Evolutionary conservation across 2,888 invertebrate species (phyloP), one percentile per base, ranked within the genome.

Genomic region (Diaphora mendica): DNA sequence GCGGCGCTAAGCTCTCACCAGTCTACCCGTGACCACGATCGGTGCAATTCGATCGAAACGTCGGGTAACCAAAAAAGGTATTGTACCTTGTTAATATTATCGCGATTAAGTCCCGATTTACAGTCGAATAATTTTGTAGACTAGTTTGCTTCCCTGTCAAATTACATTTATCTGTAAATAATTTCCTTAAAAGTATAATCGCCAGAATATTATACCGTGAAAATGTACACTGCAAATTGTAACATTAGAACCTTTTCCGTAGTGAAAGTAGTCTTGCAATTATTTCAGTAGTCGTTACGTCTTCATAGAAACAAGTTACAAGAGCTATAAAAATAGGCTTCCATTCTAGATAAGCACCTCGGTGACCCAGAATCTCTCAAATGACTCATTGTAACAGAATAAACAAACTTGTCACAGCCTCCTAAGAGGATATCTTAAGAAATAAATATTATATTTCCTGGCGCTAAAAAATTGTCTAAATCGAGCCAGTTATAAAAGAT

Each of bases 281-380:
- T 48, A 64, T 42, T 72, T 68, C 72, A 64, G 44, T 64, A 64
- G 30, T 67, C 35, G 42, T 65, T 48, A 65, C 30, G 35, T 71
- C 55, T 55, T 23, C n/a, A 71, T 17, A 55, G 11, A 66, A 55
- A 42, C 30, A n/a, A n/a, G n/a, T n/a, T n/a, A n/a, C n/a, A 55
- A 55, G 44, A 67, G 67, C 59, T 42, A 62, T 72, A 72, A 67
- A 66, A 72, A 72, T 72, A 67, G 39, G 66, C 48, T 72, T 72
- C 33, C n/a, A 67, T 67, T 72, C 62, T 67, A 44, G 59, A 26
- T 55, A 55, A 72, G 67, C 62, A 42, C 62, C 67, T 59, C 33
- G 44, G 72, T 51, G 68, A 72, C 72, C 62, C 67, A 62, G 72
- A 72, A 67, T 67, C 30, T 67, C 4, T 23, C 13, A 33, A 66